phyloP scores from a whole-genome alignment of 2,888 invertebrate genomes.

The Aplocera efformata region DNA sequence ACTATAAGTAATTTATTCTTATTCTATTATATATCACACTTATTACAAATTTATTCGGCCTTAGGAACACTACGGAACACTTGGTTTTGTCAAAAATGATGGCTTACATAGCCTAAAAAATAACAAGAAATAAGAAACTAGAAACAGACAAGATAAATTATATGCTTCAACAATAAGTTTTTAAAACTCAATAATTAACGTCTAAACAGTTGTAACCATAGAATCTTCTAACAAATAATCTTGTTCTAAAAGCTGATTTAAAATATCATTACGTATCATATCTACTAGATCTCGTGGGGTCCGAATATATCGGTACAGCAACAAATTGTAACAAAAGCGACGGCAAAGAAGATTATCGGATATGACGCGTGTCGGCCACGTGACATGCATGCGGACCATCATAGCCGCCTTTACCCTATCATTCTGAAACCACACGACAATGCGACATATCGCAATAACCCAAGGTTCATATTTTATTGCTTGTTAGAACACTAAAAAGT shows the following conservation, averaged over 20 bases:
- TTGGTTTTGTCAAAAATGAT: too few relatives aligned
- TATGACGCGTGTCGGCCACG: slow-evolving; percentile 71
- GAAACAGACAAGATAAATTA: too few relatives aligned
- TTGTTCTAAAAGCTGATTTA: slow-evolving; percentile 66
- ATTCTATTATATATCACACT: too few relatives aligned
- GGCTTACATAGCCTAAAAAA: too few relatives aligned
- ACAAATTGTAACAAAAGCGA: slow-evolving; percentile 78
- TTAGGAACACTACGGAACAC: too few relatives aligned
- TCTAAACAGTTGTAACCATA: too few relatives aligned
- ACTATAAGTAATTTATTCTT: too few relatives aligned
- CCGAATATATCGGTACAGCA: slow-evolving; percentile 56
- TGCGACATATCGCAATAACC: slow-evolving; percentile 10
- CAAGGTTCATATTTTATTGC: slow-evolving; percentile 22
- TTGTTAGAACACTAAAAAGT: slow-evolving; percentile 22
- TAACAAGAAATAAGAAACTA: too few relatives aligned
- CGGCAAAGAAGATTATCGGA: slow-evolving; percentile 76
- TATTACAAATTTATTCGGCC: too few relatives aligned
- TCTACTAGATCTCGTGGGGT: slow-evolving; percentile 66
- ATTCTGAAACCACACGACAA: slow-evolving; percentile 25
- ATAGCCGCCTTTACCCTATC: slow-evolving; percentile 59
- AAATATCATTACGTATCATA: slow-evolving; percentile 77
- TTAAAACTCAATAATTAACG: too few relatives aligned
- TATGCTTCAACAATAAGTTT: too few relatives aligned
- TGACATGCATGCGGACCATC: slow-evolving; percentile 64
- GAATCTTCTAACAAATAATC: slow-evolving; percentile 39